A percentile compares a stretch with the other conserved stretches of the same genome.
Evolutionary conservation across 1,140 invertebrate genomes (phyloP).

Genomic region (Tetramorium simillimum): DNA sequence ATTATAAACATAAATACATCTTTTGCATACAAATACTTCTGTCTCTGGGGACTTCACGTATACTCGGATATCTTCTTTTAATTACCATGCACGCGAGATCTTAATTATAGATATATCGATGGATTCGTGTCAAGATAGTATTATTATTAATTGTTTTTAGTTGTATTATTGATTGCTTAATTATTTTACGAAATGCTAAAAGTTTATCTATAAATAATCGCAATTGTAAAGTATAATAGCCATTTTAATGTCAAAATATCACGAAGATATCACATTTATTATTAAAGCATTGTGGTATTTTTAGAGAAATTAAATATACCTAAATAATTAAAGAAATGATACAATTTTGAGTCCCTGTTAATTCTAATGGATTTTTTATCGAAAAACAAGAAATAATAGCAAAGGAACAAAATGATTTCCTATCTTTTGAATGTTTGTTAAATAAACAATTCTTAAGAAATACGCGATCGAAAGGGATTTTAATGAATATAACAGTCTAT

Average conservation of each 20-base stretch:
- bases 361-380: not conserved
- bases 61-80: not conserved
- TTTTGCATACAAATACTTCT: conserved; percentile 6
- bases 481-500: not conserved
- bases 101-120: conserved; percentile 8
- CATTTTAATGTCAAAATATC: no score
- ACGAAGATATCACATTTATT: not conserved
- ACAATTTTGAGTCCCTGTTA: not conserved
- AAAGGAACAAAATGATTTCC: not conserved
- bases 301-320: not conserved
- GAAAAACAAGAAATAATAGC: not conserved
- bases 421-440: not conserved
- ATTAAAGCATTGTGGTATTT: not conserved
- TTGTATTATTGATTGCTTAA: not conserved
- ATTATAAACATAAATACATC: conserved; percentile 38
- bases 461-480: not conserved
- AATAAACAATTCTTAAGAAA: not conserved
- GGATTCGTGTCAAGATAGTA: not conserved
- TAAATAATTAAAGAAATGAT: not conserved
- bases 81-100: not conserved
- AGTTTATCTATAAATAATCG: not conserved
- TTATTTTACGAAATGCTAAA: not conserved
- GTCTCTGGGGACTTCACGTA: not conserved
- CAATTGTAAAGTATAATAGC: not conserved
- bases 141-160: not conserved